Evolutionary conservation across 1,140 invertebrate genomes (phyloP).

Genomic region (Philotrypesis tridentata): DNA sequence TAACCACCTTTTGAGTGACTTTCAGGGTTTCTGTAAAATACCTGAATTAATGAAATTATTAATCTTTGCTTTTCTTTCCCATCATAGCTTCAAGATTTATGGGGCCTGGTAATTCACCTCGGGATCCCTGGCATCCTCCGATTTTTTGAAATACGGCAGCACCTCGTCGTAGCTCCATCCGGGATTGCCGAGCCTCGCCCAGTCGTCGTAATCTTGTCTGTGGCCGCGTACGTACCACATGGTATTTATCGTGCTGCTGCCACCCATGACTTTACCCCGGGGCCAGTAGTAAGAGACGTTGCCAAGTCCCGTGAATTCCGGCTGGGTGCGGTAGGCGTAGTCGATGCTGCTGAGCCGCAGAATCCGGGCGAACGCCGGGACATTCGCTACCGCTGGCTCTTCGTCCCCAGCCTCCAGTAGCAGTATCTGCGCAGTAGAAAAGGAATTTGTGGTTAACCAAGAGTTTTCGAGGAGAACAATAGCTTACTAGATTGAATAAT

Average conservation of each 20-base stretch:
- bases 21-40: not conserved
- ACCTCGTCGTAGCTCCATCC: constrained; percentile 78
- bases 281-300: constrained; percentile 10
- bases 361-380: constrained; percentile 48
- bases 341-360: constrained; percentile 14
- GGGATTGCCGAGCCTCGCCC: constrained; percentile 72
- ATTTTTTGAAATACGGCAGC: constrained; percentile 75
- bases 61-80: not conserved
- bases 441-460: not conserved
- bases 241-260: constrained; percentile 76
- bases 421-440: not conserved
- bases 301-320: constrained; percentile 5
- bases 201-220: constrained; percentile 67
- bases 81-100: not conserved
- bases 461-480: not conserved
- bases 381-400: constrained; percentile 19
- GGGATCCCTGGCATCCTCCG: constrained; percentile 57
- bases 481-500: not conserved
- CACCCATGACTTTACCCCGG: constrained; percentile 73
- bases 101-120: not conserved
- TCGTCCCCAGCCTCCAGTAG: constrained; percentile 39
- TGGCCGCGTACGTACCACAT: constrained; percentile 80
- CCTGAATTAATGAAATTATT: not conserved
- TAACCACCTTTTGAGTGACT: not conserved
- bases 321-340: constrained; percentile 18